Conservation (phyloP, 2,113 vertebrate species). For the Hystrix cristata region DNA sequence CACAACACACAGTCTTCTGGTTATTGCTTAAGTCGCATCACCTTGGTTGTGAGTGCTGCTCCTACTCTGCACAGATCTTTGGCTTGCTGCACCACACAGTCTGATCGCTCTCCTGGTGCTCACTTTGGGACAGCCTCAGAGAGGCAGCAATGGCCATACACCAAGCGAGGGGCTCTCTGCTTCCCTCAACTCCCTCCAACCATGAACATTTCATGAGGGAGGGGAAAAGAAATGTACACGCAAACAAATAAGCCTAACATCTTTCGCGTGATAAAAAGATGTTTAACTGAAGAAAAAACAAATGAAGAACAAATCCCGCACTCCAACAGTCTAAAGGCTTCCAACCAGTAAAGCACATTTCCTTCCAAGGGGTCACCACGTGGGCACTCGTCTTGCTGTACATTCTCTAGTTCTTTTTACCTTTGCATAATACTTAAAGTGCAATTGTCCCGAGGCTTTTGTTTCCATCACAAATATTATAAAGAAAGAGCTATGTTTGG, state of each 20-base stretch:
- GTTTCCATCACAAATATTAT: slow-evolving; percentile 71
- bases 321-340: slow-evolving; percentile 22
- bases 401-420: slow-evolving; percentile 58
- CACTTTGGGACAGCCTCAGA: background rate
- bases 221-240: background rate
- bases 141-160: background rate
- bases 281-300: background rate
- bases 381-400: background rate
- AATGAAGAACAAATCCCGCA: background rate
- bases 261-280: background rate
- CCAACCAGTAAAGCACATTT: slow-evolving; percentile 42
- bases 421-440: slow-evolving; percentile 57
- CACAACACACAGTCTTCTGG: background rate
- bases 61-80: slow-evolving; percentile 84
- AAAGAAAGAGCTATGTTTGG: slow-evolving; percentile 70
- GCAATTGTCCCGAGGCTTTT: slow-evolving; percentile 69
- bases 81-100: slow-evolving; percentile 82
- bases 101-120: background rate
- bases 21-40: slow-evolving; percentile 79
- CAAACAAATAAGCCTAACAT: slow-evolving; percentile 19
- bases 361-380: background rate
- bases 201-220: slow-evolving; percentile 38
- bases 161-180: background rate
- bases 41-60: slow-evolving; percentile 73
- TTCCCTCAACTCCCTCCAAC: slow-evolving; percentile 35